A percentile compares a stretch with the other conserved stretches of the same genome.
Conservation (phyloP, 2,113 vertebrate genomes). For the Geococcyx californianus region DNA sequence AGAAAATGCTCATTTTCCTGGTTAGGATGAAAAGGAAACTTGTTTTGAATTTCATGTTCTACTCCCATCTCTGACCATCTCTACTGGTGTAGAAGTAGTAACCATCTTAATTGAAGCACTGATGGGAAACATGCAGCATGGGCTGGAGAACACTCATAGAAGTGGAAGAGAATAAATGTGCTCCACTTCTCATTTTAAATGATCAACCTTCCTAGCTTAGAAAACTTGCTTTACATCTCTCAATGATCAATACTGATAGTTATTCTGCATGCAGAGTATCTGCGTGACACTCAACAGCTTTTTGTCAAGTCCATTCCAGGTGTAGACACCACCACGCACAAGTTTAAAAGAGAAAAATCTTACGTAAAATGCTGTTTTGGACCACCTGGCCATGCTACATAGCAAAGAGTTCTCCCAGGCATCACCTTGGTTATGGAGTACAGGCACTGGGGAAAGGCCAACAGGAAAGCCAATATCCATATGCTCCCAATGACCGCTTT, state of each 20-base stretch:
- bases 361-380: conserved; percentile 89
- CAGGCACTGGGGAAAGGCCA: conserved; percentile 94
- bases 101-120: neutral
- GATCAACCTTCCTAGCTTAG: neutral
- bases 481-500: conserved; percentile 91
- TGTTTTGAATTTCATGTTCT: neutral
- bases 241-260: neutral
- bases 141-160: neutral
- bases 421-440: conserved; percentile 87
- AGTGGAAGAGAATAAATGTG: neutral
- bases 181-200: neutral
- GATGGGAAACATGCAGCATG: neutral
- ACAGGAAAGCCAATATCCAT: conserved; percentile 91
- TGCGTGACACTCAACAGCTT: neutral
- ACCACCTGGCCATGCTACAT: conserved; percentile 90
- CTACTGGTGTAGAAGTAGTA: neutral
- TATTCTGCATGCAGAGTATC: neutral
- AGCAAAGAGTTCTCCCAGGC: conserved; percentile 88
- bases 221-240: neutral
- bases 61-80: neutral
- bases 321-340: neutral
- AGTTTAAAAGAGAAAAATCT: conserved; percentile 61
- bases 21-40: neutral
- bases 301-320: neutral
- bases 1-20: neutral